Evolutionary conservation across 2,113 vertebrate genomes (phyloP), one percentile per base, ranked within the genome.

Genomic region (Engystomops pustulosus): DNA sequence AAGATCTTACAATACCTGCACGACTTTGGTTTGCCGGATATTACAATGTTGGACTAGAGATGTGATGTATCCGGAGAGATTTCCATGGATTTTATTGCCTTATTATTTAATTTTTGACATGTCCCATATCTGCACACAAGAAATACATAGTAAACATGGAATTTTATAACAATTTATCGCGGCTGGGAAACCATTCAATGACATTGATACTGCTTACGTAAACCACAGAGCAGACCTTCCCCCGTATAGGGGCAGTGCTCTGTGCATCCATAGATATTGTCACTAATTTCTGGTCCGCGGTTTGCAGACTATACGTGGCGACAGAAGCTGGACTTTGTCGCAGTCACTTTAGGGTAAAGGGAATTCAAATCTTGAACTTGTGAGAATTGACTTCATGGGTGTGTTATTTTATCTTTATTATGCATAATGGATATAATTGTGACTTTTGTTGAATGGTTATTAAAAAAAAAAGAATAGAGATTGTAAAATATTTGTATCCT

Each of bases 281-380:
- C 94, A 94, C 90, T 91, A 92, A 93, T 95, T 67, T 95, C 95
- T 96, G 97, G 96, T 98, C 96, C 95, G 91, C 95, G 94, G 96
- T 96, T 96, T 95, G 93, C 93, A 89, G 85, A 87, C 90, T 89
- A 93, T 90, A 95, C 95, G 96, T 97, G 96, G 97, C 96, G 94
- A 96, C 97, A 99, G 95, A 97, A 99, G 97, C 98, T 98, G 98
- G 98, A 98, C 97, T 99, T 99, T 98, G 97, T 98, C 98, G 98
- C 97, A 97, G 96, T 96, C 93, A 93, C 94, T 94, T 94, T 44
- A 76, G 51, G 18, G 41, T 44, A 75, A 83, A 65, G 41, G 71
- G 95, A 95, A 95, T 97, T 96, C 93, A 93, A 93, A 94, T 94
- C 92, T 86, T 90, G 92, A 93, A 93, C 95, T 96, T 94, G 97